A percentile compares a stretch with the other conserved stretches of the same genome.
These are phyloP conservation scores for Agrypnia vestita DNA, from an alignment of 1,140 invertebrate species.

Conservation along the genomic window DNA sequence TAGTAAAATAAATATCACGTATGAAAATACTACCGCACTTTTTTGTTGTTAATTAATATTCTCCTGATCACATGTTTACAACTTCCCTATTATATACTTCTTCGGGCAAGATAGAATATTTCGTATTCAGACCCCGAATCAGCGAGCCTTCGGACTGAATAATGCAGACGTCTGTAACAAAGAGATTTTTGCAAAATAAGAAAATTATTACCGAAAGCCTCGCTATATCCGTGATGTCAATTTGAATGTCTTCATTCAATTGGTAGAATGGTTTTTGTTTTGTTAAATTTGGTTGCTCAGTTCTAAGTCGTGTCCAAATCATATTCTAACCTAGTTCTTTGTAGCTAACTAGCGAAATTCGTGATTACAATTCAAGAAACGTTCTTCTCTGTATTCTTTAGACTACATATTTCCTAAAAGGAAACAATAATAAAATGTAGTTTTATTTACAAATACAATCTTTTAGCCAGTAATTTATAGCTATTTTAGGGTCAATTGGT, in stretches of 20 bases:
- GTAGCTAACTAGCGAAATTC: neutral
- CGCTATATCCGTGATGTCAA: neutral
- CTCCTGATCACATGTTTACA: neutral
- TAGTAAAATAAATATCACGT: too few relatives aligned
- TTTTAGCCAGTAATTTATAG: too few relatives aligned
- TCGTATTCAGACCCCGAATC: conserved; percentile 21
- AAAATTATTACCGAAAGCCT: neutral
- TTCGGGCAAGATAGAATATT: neutral
- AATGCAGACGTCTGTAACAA: conserved; percentile 12
- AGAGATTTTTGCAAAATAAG: conserved; percentile 11
- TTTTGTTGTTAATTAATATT: neutral
- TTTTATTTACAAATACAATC: neutral
- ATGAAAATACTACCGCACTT: too few relatives aligned
- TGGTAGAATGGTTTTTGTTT: neutral
- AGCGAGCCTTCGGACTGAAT: neutral
- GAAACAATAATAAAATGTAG: neutral
- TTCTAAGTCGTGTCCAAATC: neutral
- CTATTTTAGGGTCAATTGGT: too few relatives aligned
- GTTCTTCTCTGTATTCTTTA: neutral
- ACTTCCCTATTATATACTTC: neutral
- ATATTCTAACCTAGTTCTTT: conserved; percentile 15
- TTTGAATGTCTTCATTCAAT: conserved; percentile 1
- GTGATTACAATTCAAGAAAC: neutral
- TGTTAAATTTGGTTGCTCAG: conserved; percentile 1
- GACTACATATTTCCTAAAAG: neutral